phyloP scores from a whole-genome alignment of 2,113 vertebrate genomes.

The Girardinichthys multiradiatus region DNA sequence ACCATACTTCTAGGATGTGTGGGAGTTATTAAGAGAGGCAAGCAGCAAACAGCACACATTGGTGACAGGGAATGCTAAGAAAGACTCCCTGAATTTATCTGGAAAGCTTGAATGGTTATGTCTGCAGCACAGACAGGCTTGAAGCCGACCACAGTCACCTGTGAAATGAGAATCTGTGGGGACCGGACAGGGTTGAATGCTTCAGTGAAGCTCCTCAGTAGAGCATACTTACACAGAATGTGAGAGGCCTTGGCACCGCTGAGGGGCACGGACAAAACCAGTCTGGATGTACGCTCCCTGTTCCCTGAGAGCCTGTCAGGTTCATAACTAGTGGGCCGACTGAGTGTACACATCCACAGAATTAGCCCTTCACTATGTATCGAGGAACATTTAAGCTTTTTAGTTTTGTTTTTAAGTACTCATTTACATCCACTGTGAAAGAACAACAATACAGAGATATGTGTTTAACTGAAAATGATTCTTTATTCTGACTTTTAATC shows the following conservation, averaged over 20 bases:
- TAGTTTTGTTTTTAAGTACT: constrained; percentile 38
- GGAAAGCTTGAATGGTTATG: constrained; percentile 67
- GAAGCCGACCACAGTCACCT: constrained; percentile 78
- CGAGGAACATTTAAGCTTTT: constrained; percentile 51
- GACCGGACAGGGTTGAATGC: constrained; percentile 74
- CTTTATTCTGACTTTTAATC: constrained; percentile 60
- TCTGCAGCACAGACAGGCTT: constrained; percentile 70
- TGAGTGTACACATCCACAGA: constrained; percentile 61
- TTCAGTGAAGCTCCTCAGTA: constrained; percentile 66
- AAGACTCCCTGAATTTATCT: constrained; percentile 70
- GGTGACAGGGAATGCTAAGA: constrained; percentile 71
- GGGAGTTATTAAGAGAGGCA: constrained; percentile 40
- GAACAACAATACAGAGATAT: constrained; percentile 25
- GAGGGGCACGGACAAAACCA: constrained; percentile 64
- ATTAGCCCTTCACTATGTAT: constrained; percentile 51
- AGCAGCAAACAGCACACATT: constrained; percentile 48
- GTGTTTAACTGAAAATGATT: constrained; percentile 52
- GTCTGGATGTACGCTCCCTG: constrained; percentile 61
- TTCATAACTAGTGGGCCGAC: constrained; percentile 61
- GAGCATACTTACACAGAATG: constrained; percentile 69
- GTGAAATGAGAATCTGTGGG: constrained; percentile 82
- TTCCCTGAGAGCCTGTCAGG: constrained; percentile 64
- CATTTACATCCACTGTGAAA: constrained; percentile 38
- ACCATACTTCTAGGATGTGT: constrained; percentile 26
- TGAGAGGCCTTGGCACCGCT: constrained; percentile 67